A percentile compares a stretch with the other conserved stretches of the same genome.
These are phyloP conservation scores for Eilema griseolum DNA, from an alignment of 2,888 invertebrate species.

Conservation along the genomic window DNA sequence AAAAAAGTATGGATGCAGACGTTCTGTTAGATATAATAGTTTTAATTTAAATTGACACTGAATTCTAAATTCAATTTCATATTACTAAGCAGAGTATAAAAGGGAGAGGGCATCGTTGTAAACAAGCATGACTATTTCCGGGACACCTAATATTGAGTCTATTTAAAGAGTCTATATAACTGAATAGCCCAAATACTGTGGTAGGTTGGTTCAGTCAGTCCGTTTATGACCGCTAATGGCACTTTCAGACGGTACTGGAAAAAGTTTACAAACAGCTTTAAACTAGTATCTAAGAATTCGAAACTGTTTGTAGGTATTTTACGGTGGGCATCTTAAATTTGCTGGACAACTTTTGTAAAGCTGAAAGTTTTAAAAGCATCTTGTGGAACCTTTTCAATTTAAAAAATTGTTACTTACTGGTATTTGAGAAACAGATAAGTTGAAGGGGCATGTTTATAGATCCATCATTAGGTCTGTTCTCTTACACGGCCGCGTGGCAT, in stretches of 20 bases:
- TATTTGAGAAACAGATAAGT: not conserved
- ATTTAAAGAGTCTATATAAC: slow-evolving; percentile 1
- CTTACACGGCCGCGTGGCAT: no score
- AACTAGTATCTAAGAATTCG: not conserved
- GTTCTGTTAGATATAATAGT: not conserved
- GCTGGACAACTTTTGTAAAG: not conserved
- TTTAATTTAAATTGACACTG: not conserved
- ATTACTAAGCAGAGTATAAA: not conserved
- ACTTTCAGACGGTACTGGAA: not conserved
- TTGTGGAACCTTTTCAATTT: not conserved
- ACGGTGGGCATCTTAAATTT: not conserved
- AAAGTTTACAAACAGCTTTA: not conserved
- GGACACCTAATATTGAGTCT: slow-evolving; percentile 1
- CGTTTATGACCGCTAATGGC: not conserved
- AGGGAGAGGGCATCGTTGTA: not conserved
- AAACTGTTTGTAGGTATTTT: not conserved
- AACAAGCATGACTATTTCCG: slow-evolving; percentile 2
- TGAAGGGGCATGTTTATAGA: no score
- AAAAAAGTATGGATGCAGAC: not conserved
- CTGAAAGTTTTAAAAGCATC: not conserved
- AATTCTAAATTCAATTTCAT: not conserved
- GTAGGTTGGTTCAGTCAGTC: not conserved
- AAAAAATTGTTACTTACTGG: not conserved
- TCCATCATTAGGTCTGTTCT: no score
- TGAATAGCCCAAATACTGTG: not conserved